Base-by-base conservation (phyloP, 2,797 vertebrate genomes). In the Xenopus petersii region DNA sequence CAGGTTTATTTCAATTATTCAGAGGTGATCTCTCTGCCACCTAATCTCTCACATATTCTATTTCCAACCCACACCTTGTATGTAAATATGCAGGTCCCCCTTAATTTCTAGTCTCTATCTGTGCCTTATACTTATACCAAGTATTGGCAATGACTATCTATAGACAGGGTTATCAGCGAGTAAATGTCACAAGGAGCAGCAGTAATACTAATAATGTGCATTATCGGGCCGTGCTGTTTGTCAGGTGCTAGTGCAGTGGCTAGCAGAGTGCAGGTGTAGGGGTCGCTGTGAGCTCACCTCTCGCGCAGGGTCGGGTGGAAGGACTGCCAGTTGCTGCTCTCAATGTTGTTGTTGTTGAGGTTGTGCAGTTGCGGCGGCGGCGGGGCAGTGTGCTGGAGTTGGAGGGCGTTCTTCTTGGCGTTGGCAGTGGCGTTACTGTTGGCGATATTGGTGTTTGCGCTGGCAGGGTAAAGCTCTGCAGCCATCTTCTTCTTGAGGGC, bases 281-380 rank as follows among this genome's bases (percentile, higher is more conserved):
- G 76, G 70, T 67, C 74, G 24, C 48, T 55, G 30, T 12, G 73
- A 2, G 62, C 90, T 88, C 88, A 97, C 96, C 96, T 95, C 91
- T 98, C 96, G 67, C 95, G 87, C 79, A 98, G 92, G 0, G 96
- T 98, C 49, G 97, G 95, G 85, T 96, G 95, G 86, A 87, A 93
- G 82, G 93, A 90, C 84, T 95, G 93, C 95, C 95, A 96, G 91
- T 90, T 92, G 85, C 89, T 85, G 61, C 91, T 91, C 83, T 96
- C 94, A 7, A 91, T 78, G 88, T 95, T 94, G 93, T 96, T 94
- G 92, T 96, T 96, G 92, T 89, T 94, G 88, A 93, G 90, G 90
- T 95, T 95, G 0, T 92, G 92, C 86, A 80, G 85, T 86, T 88
- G 89, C 82, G 82, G 91, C 81, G 73, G 86, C 33, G 89, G 89